Base-by-base conservation (phyloP, 2,888 invertebrate genomes). In the Lasioglossum pauxillum region DNA sequence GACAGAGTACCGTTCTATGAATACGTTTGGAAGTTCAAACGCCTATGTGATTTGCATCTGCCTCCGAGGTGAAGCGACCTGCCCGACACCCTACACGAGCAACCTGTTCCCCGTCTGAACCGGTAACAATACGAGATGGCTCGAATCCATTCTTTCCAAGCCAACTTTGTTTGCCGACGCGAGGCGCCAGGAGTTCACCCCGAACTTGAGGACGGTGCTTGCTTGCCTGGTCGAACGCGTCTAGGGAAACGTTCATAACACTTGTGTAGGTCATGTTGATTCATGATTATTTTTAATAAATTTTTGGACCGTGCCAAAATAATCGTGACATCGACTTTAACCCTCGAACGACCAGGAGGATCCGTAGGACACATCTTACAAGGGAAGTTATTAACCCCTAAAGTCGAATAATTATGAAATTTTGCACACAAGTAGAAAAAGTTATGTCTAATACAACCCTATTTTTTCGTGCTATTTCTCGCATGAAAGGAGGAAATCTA, bases 1-100 rank as follows among this genome's bases (percentile, higher is more conserved):
- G 78, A 72, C 75, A 85, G 81, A 82, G 81, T 80, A 73, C n/a
- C 80, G 87, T 91, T 89, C 90, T 90, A 92, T 92, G 92, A 92
- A 93, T 93, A 92, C 91, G 92, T 92, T 93, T 89, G 90, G 89
- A 91, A 92, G 91, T 93, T 91, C 91, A 92, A 92, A 92, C 89
- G 91, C 85, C 88, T 88, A 88, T 86, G 86, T 87, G 89, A 92
- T 92, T 93, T 93, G 92, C 90, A 92, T 90, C 90, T 85, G 90
- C 91, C 90, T 82, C 90, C 67, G 80, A 77, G 81, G 83, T 79
- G 82, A 74, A 72, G 81, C 46, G 57, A 75, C 57, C 57, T 57
- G 57, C 4, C 57, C 10, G n/a, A n/a, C 57, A n/a, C n/a, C 57
- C 57, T 12, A 10, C 57, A 12, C 57, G 12, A 57, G n/a, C 57